A percentile compares a stretch with the other conserved stretches of the same genome.
These are phyloP conservation scores for Morone saxatilis DNA, from an alignment of 2,113 vertebrate species.

Conservation along the genomic window DNA sequence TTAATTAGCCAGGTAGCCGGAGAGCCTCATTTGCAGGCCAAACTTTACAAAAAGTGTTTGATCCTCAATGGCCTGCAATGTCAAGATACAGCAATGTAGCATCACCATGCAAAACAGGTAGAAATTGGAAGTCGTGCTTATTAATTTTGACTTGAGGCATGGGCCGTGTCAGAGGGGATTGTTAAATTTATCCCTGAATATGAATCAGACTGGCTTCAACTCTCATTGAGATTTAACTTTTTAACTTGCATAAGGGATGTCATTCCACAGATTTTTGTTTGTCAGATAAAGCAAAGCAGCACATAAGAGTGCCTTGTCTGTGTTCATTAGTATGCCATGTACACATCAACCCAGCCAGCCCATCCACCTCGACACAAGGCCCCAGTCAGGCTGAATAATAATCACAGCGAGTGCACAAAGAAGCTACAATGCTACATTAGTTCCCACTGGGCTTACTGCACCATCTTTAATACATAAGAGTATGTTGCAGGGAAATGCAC, in stretches of 20 bases:
- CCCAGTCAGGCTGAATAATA: conserved; percentile 28
- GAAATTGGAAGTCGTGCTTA: conserved; percentile 14
- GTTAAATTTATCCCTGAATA: conserved; percentile 25
- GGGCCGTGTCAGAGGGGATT: conserved; percentile 24
- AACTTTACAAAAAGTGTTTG: conserved; percentile 22
- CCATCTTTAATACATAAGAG: background rate
- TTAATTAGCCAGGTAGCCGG: conserved; percentile 54
- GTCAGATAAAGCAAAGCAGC: conserved; percentile 1
- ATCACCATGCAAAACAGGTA: conserved; percentile 20
- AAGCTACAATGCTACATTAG: background rate
- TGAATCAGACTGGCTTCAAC: conserved; percentile 4
- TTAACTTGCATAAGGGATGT: background rate
- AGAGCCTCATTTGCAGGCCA: conserved; percentile 42
- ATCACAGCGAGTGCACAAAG: conserved; percentile 5
- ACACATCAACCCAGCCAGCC: background rate
- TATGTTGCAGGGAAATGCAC: background rate
- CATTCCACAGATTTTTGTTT: background rate
- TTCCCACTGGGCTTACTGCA: background rate
- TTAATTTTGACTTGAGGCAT: conserved; percentile 18
- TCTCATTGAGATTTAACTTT: background rate
- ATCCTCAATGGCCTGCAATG: conserved; percentile 32
- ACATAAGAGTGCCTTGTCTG: background rate
- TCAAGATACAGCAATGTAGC: background rate
- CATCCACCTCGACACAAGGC: conserved; percentile 16
- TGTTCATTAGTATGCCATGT: conserved; percentile 23